Percentiles rank a stretch among this genome's conserved stretches.
Conservation (phyloP, 2,113 vertebrate genomes). For the Baryphthengus martii region DNA sequence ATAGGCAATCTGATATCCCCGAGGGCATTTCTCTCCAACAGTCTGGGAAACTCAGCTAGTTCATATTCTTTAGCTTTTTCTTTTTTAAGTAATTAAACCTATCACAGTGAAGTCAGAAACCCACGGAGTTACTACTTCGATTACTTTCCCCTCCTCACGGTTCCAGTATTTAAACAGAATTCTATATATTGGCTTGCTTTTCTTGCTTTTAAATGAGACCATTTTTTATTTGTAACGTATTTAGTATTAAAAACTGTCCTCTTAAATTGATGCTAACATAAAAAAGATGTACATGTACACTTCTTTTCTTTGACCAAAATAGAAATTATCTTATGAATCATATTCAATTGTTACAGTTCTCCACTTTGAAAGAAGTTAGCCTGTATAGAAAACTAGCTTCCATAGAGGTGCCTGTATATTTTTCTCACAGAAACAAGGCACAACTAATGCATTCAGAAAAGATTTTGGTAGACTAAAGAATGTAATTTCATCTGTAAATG, state of each 20-base stretch:
- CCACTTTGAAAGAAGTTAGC: background rate
- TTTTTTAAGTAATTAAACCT: background rate
- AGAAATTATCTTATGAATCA: background rate
- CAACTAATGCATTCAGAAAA: background rate
- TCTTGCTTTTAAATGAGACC: background rate
- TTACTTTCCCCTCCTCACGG: background rate
- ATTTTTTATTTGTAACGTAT: background rate
- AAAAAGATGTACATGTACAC: background rate
- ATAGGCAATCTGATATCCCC: background rate
- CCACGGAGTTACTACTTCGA: background rate
- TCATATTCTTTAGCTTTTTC: background rate
- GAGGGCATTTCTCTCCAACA: background rate
- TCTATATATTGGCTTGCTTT: background rate
- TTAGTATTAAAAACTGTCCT: background rate
- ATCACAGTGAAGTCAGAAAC: background rate
- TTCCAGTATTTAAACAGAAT: background rate
- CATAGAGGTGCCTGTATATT: background rate
- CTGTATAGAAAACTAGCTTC: background rate
- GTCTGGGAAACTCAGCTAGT: background rate
- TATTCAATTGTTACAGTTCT: background rate
- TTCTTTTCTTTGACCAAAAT: background rate
- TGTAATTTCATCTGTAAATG: background rate
- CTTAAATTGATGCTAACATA: background rate
- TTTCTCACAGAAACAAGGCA: background rate
- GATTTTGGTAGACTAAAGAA: background rate